Conservation (phyloP, 1,140 invertebrate species). For the Pectinophora gossypiella region DNA sequence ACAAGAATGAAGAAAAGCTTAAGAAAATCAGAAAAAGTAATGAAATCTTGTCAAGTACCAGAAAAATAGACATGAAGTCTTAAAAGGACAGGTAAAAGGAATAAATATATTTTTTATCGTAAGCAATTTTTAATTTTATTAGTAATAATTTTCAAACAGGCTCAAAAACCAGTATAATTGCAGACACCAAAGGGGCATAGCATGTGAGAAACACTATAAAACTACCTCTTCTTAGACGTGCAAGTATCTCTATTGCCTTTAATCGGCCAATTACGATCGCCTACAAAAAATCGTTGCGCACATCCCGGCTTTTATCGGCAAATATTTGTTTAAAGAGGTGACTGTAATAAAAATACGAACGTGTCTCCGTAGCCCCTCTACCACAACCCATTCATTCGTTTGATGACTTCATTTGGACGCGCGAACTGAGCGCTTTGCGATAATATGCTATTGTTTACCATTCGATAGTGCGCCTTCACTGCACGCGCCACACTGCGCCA, state of each 20-base stretch:
- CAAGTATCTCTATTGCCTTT: constrained; percentile 18
- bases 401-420: constrained; percentile 72
- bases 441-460: constrained; percentile 74
- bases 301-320: constrained; percentile 41
- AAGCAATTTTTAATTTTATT: no score
- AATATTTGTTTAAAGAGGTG: constrained; percentile 65
- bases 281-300: constrained; percentile 29
- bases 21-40: no score
- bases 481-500: constrained; percentile 56
- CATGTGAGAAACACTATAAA: no score
- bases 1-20: no score
- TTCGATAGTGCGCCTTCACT: constrained; percentile 64
- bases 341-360: constrained; percentile 66
- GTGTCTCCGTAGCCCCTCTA: constrained; percentile 53
- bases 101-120: no score
- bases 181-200: no score
- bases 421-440: constrained; percentile 58
- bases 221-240: background rate
- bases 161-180: no score
- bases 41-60: no score
- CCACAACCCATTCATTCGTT: constrained; percentile 65
- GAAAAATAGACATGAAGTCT: no score
- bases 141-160: no score
- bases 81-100: no score
- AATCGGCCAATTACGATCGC: constrained; percentile 39